A percentile compares a stretch with the other conserved stretches of the same genome.
phyloP scores from a whole-genome alignment of 2,797 vertebrate species.

The Pangasius macronema region DNA sequence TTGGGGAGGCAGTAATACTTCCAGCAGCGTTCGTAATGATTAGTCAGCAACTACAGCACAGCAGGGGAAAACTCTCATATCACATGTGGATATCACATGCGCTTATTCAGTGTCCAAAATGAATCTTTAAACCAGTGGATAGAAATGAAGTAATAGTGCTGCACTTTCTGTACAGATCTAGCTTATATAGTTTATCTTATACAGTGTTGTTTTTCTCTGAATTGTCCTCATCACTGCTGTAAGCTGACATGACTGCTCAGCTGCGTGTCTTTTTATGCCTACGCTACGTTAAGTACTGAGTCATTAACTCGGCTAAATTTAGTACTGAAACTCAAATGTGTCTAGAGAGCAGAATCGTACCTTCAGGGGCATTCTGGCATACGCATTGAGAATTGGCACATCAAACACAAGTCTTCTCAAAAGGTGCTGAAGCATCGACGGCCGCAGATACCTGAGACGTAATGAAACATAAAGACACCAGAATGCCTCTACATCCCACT shows the following conservation, averaged over 20 bases:
- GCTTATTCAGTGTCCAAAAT: background rate
- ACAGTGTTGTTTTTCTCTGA: background rate
- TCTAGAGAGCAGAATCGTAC: conserved; percentile 61
- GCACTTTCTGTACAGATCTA: background rate
- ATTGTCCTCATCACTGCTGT: background rate
- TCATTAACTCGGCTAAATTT: background rate
- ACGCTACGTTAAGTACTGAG: background rate
- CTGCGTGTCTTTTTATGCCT: background rate
- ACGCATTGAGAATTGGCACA: conserved; percentile 95
- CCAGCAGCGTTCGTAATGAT: conserved; percentile 96
- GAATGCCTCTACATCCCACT: background rate
- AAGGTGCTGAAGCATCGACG: conserved; percentile 93
- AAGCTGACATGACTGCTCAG: background rate
- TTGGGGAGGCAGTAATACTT: conserved; percentile 95
- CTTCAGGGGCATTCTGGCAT: conserved; percentile 94
- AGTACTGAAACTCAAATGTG: background rate
- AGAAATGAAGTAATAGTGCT: background rate
- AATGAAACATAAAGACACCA: background rate
- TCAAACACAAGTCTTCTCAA: conserved; percentile 92
- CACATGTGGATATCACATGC: background rate
- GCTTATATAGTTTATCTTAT: background rate
- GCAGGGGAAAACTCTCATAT: background rate
- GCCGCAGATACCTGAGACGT: conserved; percentile 81
- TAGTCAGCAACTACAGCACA: conserved; percentile 84
- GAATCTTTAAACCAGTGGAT: background rate